Evolutionary conservation across 2,888 invertebrate genomes (phyloP), one percentile per base, ranked within the genome.

Genomic region (Drosophila pegasa): DNA sequence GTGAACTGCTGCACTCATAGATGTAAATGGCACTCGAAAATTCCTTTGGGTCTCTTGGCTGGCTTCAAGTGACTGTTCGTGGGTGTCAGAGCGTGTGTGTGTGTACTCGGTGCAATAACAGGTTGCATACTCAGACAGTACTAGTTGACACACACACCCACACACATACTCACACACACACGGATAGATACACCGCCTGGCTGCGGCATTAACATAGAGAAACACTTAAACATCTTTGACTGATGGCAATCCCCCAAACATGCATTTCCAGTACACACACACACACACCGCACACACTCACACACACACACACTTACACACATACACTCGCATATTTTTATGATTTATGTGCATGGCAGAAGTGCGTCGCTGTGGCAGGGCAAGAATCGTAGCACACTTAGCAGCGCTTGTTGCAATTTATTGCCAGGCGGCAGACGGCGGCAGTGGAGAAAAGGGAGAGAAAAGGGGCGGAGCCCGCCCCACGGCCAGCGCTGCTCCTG

Each of bases 11-110:
- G 80, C 70, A 80, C 77, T 86, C 62, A 65, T 73, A 73, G 66
- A 83, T 88, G 83, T 83, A 83, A 88, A 80, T 86, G 77, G 87
- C 66, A 78, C 86, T 82, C 70, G 73, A 88, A 76, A 82, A 82
- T 82, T 85, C 86, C 86, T 79, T 85, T 72, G 86, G 88, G 76
- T 82, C 74, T 62, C 55, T 52, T 45, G 65, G 22, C 45, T 52
- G 33, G 51, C 79, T 63, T 61, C 55, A 67, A 73, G 76, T 67
- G 76, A 65, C 71, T 78, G 79, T 78, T 45, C 43, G 37, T 59
- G 40, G 47, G 55, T 70, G 25, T 52, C 43, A 35, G 29, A 35
- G 18, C 20, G 22, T 9, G 10, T 31, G 40, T 50, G 38, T 48
- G 51, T 33, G 29, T 25, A 50, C 27, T 51, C 47, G 43, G 37